Conservation (phyloP, 1,140 invertebrate genomes). For the Brachionus plicatilis region DNA sequence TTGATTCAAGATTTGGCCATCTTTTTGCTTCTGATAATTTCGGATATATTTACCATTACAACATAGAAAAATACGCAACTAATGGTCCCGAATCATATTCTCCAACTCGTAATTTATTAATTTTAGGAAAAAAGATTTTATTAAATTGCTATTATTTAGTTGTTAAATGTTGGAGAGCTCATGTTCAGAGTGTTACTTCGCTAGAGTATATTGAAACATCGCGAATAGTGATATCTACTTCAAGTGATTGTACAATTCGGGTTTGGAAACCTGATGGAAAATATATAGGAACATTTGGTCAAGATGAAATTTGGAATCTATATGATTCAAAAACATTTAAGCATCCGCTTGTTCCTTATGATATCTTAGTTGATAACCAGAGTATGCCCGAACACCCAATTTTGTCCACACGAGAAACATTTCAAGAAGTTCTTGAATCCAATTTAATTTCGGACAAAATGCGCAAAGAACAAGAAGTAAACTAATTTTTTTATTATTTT, state of each 20-base stretch:
- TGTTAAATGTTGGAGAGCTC: conserved; percentile 51
- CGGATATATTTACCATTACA: conserved; percentile 54
- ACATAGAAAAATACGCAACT: conserved; percentile 50
- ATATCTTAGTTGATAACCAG: conserved; percentile 54
- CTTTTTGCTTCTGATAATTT: conserved; percentile 51
- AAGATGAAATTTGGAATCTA: conserved; percentile 53
- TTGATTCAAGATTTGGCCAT: neutral
- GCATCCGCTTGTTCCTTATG: conserved; percentile 56
- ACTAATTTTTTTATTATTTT: neutral
- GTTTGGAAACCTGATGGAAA: conserved; percentile 54
- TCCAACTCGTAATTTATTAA: conserved; percentile 47
- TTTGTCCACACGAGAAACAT: conserved; percentile 45
- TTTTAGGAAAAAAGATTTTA: neutral
- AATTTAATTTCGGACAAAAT: conserved; percentile 42
- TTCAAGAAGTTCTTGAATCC: conserved; percentile 45
- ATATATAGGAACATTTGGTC: conserved; percentile 55
- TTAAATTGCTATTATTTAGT: conserved; percentile 46
- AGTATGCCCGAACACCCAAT: conserved; percentile 53
- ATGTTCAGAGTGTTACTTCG: conserved; percentile 50
- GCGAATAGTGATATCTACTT: conserved; percentile 51
- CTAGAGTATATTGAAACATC: conserved; percentile 50
- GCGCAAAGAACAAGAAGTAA: conserved; percentile 28
- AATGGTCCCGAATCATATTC: conserved; percentile 43
- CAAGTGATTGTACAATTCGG: conserved; percentile 54
- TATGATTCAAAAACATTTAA: conserved; percentile 50